These are phyloP conservation scores for Dendropsophus ebraccatus DNA, from an alignment of 2,113 vertebrate genomes.

Conservation along the genomic window DNA sequence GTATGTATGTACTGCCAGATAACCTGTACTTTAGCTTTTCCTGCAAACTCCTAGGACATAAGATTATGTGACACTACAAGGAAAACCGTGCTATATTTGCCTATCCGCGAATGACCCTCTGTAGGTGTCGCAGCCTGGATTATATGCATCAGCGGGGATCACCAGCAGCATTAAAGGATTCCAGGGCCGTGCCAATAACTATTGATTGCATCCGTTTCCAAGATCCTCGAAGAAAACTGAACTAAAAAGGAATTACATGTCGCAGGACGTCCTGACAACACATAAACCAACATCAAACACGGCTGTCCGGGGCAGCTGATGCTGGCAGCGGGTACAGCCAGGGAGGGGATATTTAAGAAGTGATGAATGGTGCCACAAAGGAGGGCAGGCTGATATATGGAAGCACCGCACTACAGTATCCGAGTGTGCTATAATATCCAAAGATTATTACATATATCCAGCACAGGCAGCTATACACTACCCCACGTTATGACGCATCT, in stretches of 20 bases:
- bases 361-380: not conserved
- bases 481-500: not conserved
- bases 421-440: not conserved
- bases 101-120: not conserved
- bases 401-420: not conserved
- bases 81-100: not conserved
- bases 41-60: not conserved
- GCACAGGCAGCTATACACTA: not conserved
- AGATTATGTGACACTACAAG: not conserved
- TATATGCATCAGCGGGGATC: not conserved
- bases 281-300: not conserved
- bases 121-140: not conserved
- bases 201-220: conserved; percentile 25
- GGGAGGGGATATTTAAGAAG: not conserved
- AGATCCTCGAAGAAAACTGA: not conserved
- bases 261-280: not conserved
- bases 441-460: not conserved
- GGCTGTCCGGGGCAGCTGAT: not conserved
- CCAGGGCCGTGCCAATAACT: not conserved
- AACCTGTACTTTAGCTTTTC: not conserved
- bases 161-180: not conserved
- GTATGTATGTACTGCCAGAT: not conserved
- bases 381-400: not conserved
- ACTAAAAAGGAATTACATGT: not conserved
- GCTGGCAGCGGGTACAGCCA: not conserved